Evolutionary conservation across 2,888 invertebrate genomes (phyloP).

Genomic region (Dasypogon diadema): DNA sequence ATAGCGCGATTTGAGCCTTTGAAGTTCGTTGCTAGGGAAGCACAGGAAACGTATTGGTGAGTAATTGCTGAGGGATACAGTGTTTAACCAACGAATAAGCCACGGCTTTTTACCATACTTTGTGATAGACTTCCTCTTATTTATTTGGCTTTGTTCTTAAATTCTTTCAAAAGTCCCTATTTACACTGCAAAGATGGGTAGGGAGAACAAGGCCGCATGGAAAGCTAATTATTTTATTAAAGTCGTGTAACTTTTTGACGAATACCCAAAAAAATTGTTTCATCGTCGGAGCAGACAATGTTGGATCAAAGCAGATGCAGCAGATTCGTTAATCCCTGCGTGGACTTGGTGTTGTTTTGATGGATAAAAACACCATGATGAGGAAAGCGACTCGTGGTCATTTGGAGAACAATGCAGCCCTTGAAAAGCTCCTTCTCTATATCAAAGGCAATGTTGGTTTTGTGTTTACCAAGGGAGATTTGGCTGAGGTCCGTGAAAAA

Average conservation of each 20-base stretch:
- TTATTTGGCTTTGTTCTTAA: constrained; percentile 77
- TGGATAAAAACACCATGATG: constrained; percentile 99
- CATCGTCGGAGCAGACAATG: constrained; percentile 99
- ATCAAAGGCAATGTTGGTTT: constrained; percentile 98
- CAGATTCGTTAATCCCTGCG: constrained; percentile 96
- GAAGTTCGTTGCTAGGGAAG: too few species aligned
- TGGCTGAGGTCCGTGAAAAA: constrained; percentile 90
- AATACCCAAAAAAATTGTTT: constrained; percentile 99
- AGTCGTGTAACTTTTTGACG: constrained; percentile 94
- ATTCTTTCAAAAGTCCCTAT: constrained; percentile 75
- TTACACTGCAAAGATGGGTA: constrained; percentile 92
- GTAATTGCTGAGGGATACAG: too few species aligned
- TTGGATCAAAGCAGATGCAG: constrained; percentile 99
- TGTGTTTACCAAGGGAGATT: constrained; percentile 96
- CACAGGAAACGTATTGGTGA: too few species aligned
- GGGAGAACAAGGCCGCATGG: constrained; percentile 99
- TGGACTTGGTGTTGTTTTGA: constrained; percentile 89
- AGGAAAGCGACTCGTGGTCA: constrained; percentile 98
- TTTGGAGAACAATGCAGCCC: constrained; percentile 90
- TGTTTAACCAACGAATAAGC: too few species aligned
- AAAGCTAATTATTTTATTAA: constrained; percentile 98
- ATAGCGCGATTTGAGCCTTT: too few species aligned
- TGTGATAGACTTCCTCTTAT: constrained; percentile 61
- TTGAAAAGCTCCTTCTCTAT: constrained; percentile 95
- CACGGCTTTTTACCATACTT: too few species aligned